Percentiles rank a stretch among this genome's conserved stretches.
Conservation (phyloP, 2,113 vertebrate species). For the Aegotheles bennettii region DNA sequence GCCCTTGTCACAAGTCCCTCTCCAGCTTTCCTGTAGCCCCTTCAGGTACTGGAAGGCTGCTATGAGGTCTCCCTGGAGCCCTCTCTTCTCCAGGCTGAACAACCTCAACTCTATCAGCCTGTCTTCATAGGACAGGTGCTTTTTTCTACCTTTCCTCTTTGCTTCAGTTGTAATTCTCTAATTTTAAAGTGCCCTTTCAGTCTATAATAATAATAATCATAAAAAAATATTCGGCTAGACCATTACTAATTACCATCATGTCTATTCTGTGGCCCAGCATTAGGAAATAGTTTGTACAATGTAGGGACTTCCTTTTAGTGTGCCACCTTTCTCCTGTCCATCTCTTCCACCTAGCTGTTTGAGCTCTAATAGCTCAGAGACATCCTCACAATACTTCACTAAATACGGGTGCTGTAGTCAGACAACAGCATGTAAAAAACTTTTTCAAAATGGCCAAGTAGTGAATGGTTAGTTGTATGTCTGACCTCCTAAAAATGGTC, state of each 20-base stretch:
- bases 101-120: no score
- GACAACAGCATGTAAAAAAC: not conserved
- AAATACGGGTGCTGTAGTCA: not conserved
- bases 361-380: not conserved
- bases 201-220: not conserved
- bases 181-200: not conserved
- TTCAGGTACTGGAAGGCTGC: no score
- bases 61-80: no score
- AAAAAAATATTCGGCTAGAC: not conserved
- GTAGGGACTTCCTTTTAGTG: not conserved
- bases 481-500: not conserved
- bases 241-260: not conserved
- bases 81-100: no score
- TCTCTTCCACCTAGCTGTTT: not conserved
- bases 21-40: no score
- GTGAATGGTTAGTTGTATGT: not conserved
- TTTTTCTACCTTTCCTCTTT: not conserved
- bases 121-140: no score
- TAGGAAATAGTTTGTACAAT: not conserved
- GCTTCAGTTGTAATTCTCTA: not conserved
- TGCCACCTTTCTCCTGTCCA: not conserved
- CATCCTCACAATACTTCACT: not conserved
- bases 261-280: not conserved
- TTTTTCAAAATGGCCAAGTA: not conserved
- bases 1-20: no score